Evolutionary conservation across 2,113 vertebrate species (phyloP).

Genomic region (Fregata magnificens): DNA sequence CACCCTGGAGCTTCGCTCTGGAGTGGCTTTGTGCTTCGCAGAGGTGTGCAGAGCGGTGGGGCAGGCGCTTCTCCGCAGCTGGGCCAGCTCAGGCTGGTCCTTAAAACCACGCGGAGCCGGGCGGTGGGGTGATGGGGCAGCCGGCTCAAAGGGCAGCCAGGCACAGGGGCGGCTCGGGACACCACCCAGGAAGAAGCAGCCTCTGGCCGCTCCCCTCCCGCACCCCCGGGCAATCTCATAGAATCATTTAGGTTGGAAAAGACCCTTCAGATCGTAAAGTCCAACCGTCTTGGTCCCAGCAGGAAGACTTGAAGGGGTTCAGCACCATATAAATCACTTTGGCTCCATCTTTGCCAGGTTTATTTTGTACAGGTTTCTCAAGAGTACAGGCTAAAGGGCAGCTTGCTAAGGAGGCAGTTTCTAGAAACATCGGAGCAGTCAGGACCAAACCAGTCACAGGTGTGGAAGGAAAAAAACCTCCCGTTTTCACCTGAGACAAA

Average conservation of each 20-base stretch:
- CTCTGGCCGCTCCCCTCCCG: rapidly evolving
- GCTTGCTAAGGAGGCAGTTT: rapidly evolving
- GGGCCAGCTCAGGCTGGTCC: not conserved
- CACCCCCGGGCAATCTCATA: rapidly evolving
- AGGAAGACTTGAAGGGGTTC: not conserved
- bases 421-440: rapidly evolving
- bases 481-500: not conserved
- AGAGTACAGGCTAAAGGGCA: not conserved
- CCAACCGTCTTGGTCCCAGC: rapidly evolving
- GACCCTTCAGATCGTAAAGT: not conserved
- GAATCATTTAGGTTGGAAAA: not conserved
- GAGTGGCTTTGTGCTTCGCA: too few relatives aligned
- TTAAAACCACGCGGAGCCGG: rapidly evolving
- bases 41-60: not conserved
- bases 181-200: not conserved
- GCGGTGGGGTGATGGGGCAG: not conserved
- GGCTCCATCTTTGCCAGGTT: not conserved
- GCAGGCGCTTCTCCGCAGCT: not conserved
- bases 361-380: not conserved
- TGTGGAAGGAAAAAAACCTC: not conserved
- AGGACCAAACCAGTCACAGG: not conserved
- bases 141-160: not conserved
- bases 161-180: not conserved
- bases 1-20: not conserved
- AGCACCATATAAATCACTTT: not conserved